Evolutionary conservation across 1,140 invertebrate genomes (phyloP), one percentile per base, ranked within the genome.

Genomic region (Hyphantria cunea): DNA sequence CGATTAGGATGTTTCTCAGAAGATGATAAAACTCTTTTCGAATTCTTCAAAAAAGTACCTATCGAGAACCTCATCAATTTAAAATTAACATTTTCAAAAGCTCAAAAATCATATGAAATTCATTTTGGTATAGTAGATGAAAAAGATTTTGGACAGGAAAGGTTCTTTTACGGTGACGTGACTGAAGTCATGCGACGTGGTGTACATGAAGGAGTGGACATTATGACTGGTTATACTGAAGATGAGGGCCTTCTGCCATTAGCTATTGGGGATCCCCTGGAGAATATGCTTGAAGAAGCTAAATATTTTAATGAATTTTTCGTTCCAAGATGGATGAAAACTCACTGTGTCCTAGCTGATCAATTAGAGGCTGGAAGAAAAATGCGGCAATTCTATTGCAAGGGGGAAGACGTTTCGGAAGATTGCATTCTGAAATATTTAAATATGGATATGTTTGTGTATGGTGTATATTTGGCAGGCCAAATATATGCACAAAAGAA

Each of bases 321-420:
- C 5, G 70, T 90, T 14, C 84, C 85, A 0, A 71, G 63, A 14
- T 64, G 62, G 13, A 61, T 80, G 49, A 25, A 25, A 25, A 5
- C 17, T 68, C 54, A 25, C 63, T 15, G 37, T 54, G 42, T 14
- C 79, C 33, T 56, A 48, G 68, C 45, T 37, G 67, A 62, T 44
- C 73, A 31, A 74, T 62, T 55, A 54, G 56, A 79, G 34, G 66
- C 90, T 7, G 76, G 78, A 1, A 62, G 80, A 9, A 70, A 70
- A 65, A 77, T 93, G 3, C 79, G 69, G 55, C 54, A 83, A 17
- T 91, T 86, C 76, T 93, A 92, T 75, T 87, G 89, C 1, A 25
- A 25, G 17, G 17, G 17, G 5, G 17, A 25, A 25, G 17, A 25
- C 17, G 17, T 25, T 25, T 25, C 17, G 5, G 25, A 67, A 10